phyloP scores from a whole-genome alignment of 2,888 invertebrate species.

The Pseudanteris insignis region DNA sequence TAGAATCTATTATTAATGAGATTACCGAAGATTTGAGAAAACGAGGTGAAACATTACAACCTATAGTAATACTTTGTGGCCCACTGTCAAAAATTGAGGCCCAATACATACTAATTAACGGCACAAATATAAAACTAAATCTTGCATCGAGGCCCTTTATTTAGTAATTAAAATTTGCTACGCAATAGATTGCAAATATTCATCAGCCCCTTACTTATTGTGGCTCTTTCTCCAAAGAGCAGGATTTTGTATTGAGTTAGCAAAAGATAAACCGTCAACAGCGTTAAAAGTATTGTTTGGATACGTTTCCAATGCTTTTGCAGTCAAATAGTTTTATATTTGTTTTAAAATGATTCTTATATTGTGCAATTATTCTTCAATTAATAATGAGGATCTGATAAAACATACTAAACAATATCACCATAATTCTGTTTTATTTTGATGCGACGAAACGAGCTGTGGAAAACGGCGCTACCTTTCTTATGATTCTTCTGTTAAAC shows the following conservation, averaged over 20 bases:
- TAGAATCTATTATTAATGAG: not conserved
- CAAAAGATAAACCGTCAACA: conserved; percentile 2
- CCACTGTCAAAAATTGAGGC: not conserved
- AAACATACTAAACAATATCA: conserved; percentile 1
- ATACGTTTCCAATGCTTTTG: conserved; percentile 3
- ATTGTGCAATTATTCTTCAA: not conserved
- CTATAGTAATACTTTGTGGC: not conserved
- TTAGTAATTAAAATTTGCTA: not conserved
- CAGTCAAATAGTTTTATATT: not conserved
- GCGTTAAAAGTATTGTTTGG: conserved; percentile 4
- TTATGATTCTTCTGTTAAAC: conserved; percentile 2
- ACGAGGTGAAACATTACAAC: not conserved
- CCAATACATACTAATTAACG: not conserved
- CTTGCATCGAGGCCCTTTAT: not conserved
- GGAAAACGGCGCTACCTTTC: not conserved
- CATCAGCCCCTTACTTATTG: not conserved
- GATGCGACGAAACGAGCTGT: not conserved
- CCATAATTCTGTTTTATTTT: not conserved
- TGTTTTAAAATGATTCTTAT: conserved; percentile 1
- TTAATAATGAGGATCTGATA: conserved; percentile 2
- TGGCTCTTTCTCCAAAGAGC: conserved; percentile 4
- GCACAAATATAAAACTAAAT: not conserved
- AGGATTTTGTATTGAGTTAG: not conserved
- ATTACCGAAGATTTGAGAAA: not conserved
- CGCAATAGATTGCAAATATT: not conserved